Conservation (phyloP, 2,888 invertebrate genomes). For the Drosophila longiperda region DNA sequence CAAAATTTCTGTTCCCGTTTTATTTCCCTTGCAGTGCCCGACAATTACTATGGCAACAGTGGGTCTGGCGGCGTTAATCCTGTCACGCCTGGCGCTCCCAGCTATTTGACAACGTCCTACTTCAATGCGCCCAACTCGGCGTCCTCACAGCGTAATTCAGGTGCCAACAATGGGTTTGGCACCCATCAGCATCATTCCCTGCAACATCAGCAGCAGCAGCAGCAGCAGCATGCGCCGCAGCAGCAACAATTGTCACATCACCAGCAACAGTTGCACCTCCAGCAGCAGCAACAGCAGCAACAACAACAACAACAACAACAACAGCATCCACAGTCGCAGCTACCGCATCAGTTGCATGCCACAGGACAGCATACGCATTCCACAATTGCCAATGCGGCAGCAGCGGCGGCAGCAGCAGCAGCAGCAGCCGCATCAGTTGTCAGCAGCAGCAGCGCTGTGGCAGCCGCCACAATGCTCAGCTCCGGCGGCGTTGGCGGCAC, state of each 20-base stretch:
- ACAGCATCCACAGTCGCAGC: conserved; percentile 59
- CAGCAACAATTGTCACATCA: conserved; percentile 82
- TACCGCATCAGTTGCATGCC: conserved; percentile 57
- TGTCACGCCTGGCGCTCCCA: conserved; percentile 61
- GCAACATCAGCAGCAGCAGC: conserved; percentile 85
- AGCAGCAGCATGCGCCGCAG: conserved; percentile 62
- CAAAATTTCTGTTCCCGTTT: not conserved
- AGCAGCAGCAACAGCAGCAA: conserved; percentile 62
- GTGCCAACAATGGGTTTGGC: conserved; percentile 78
- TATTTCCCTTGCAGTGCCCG: conserved; percentile 86
- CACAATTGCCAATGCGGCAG: conserved; percentile 69
- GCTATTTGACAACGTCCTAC: conserved; percentile 82
- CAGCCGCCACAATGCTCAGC: conserved; percentile 67
- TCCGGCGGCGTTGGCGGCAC: conserved; percentile 30
- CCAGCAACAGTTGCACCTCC: conserved; percentile 68
- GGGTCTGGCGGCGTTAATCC: conserved; percentile 63
- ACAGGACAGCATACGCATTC: conserved; percentile 71
- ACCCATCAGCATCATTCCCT: conserved; percentile 84
- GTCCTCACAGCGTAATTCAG: conserved; percentile 66
- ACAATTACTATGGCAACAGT: conserved; percentile 86
- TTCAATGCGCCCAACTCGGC: conserved; percentile 85
- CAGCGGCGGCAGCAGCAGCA: conserved; percentile 58
- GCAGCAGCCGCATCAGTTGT: conserved; percentile 63
- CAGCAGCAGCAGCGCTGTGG: conserved; percentile 70
- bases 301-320: conserved; percentile 52